These are phyloP conservation scores for Cyrtodaria siliqua DNA, from an alignment of 2,888 invertebrate genomes.

Conservation along the genomic window DNA sequence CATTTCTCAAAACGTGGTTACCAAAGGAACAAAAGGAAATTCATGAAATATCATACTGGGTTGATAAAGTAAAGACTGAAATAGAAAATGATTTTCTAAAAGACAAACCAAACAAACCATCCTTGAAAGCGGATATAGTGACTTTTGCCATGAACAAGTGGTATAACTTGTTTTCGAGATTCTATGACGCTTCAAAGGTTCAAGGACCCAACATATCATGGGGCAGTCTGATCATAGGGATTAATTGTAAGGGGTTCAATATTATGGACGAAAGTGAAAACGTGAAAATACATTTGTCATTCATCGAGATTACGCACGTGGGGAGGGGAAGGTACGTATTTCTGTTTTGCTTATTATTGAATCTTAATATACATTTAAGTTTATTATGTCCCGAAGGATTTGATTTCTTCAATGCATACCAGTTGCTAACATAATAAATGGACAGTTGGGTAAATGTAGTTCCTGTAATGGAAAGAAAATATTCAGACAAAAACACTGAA, in stretches of 20 bases:
- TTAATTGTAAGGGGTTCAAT: conserved; percentile 76
- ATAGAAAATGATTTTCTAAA: conserved; percentile 67
- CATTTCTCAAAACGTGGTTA: conserved; percentile 74
- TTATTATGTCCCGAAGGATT: too few species aligned
- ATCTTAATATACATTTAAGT: too few species aligned
- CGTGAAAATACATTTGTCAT: conserved; percentile 70
- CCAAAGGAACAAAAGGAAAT: conserved; percentile 62
- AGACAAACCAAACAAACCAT: conserved; percentile 53
- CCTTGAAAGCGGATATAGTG: conserved; percentile 74
- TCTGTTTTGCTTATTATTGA: too few species aligned
- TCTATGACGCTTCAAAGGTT: conserved; percentile 76
- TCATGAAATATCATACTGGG: conserved; percentile 62
- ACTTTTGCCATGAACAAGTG: conserved; percentile 78
- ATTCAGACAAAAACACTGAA: too few species aligned
- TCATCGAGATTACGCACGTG: conserved; percentile 72
- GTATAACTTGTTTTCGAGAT: conserved; percentile 76
- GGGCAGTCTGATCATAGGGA: conserved; percentile 72
- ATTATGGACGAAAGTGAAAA: conserved; percentile 77
- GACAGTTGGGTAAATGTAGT: too few species aligned
- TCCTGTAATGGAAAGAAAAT: too few species aligned
- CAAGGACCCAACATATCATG: conserved; percentile 60
- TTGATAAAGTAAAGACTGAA: conserved; percentile 62
- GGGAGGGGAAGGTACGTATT: conserved; percentile 68
- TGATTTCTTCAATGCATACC: too few species aligned
- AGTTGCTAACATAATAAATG: too few species aligned